These are phyloP conservation scores for Chaetophractus vellerosus DNA, from an alignment of 2,797 vertebrate species.

Conservation along the genomic window DNA sequence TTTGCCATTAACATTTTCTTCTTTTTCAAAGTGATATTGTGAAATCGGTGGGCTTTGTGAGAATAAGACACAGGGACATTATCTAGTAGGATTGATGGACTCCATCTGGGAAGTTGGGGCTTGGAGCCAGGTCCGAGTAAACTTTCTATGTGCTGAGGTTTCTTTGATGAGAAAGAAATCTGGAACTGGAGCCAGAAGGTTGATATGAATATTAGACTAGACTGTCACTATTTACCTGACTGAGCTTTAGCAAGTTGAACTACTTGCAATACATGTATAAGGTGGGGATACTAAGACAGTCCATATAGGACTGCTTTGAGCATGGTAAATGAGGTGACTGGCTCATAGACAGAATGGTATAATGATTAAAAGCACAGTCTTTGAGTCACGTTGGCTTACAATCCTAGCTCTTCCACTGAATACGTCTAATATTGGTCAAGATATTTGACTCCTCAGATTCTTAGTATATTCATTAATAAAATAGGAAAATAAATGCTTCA, in stretches of 20 bases:
- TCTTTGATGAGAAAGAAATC: neutral
- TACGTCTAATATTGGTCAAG: neutral
- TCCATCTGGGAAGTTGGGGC: neutral
- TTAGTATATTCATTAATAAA: neutral
- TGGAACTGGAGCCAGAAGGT: neutral
- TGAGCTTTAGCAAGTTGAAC: neutral
- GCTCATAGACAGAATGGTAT: neutral
- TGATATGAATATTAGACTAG: neutral
- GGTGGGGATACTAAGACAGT: neutral
- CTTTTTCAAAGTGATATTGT: neutral
- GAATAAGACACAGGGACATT: neutral
- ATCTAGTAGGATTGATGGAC: neutral
- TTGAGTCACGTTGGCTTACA: neutral
- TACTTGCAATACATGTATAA: neutral
- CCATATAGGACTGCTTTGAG: neutral
- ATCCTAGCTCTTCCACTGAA: neutral
- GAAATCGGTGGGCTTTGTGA: neutral
- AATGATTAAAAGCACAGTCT: neutral
- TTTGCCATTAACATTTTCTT: neutral
- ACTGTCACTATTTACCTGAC: neutral
- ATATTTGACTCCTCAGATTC: neutral
- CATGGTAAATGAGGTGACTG: neutral
- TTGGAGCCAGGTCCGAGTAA: neutral
- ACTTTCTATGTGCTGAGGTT: neutral
- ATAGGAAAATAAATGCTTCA: neutral